A percentile compares a stretch with the other conserved stretches of the same genome.
phyloP scores from a whole-genome alignment of 2,113 vertebrate genomes.

The Calonectris borealis region DNA sequence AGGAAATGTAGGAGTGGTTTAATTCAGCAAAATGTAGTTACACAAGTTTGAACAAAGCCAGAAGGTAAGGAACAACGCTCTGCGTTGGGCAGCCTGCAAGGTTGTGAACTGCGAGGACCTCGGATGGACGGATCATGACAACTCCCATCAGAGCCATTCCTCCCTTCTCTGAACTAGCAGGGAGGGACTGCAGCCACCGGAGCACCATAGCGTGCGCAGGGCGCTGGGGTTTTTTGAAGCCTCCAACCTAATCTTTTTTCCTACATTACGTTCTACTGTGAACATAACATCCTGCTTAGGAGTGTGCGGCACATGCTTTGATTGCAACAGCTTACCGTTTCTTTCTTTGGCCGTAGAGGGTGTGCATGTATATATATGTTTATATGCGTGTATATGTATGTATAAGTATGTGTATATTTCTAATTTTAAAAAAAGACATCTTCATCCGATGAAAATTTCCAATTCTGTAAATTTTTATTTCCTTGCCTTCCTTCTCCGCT shows the following conservation, averaged over 20 bases:
- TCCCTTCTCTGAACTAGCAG: background rate
- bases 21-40: background rate
- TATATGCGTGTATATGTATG: background rate
- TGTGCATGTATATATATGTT: background rate
- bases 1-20: background rate
- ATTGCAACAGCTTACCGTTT: background rate
- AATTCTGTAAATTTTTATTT: background rate
- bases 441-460: background rate
- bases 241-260: background rate
- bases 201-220: background rate
- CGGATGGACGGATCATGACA: accelerated
- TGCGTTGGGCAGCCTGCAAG: background rate
- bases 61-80: background rate
- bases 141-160: background rate
- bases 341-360: background rate
- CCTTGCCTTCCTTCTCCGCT: background rate
- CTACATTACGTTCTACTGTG: background rate
- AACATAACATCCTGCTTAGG: background rate
- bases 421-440: background rate
- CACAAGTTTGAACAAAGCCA: background rate
- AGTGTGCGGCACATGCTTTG: background rate
- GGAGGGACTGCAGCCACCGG: background rate
- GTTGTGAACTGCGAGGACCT: background rate
- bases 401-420: background rate
- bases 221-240: background rate